phyloP scores from a whole-genome alignment of 2,888 invertebrate species.

The Metallyticus violacea region DNA sequence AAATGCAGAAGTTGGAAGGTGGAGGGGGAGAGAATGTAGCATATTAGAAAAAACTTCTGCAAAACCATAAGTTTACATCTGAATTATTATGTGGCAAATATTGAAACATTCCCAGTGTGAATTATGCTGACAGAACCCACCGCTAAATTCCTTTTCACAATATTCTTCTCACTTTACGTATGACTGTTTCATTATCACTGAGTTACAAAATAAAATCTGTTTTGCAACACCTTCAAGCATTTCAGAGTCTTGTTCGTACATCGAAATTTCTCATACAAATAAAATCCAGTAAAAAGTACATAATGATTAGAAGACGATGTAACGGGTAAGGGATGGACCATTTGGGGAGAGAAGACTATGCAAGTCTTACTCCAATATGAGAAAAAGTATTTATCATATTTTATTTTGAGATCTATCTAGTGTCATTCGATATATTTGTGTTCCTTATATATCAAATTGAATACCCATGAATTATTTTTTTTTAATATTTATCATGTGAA shows the following conservation, averaged over 20 bases:
- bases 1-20: no score
- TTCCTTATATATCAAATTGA: constrained; percentile 2
- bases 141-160: neutral
- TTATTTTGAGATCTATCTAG: neutral
- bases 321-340: neutral
- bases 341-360: neutral
- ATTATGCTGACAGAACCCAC: neutral
- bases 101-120: neutral
- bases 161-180: neutral
- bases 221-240: constrained; percentile 6
- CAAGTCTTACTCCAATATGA: neutral
- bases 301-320: neutral
- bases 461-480: constrained; percentile 1
- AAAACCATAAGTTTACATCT: no score
- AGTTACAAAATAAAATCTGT: neutral
- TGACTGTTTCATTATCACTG: neutral
- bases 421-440: constrained; percentile 11
- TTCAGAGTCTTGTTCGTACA: neutral
- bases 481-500: constrained; percentile 22
- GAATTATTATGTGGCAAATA: neutral
- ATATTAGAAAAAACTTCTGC: no score
- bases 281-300: neutral
- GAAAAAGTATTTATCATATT: neutral
- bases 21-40: no score
- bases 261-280: neutral